Percentiles rank a stretch among this genome's conserved stretches.
phyloP scores from a whole-genome alignment of 2,888 invertebrate genomes.

The Drosophila borborema region DNA sequence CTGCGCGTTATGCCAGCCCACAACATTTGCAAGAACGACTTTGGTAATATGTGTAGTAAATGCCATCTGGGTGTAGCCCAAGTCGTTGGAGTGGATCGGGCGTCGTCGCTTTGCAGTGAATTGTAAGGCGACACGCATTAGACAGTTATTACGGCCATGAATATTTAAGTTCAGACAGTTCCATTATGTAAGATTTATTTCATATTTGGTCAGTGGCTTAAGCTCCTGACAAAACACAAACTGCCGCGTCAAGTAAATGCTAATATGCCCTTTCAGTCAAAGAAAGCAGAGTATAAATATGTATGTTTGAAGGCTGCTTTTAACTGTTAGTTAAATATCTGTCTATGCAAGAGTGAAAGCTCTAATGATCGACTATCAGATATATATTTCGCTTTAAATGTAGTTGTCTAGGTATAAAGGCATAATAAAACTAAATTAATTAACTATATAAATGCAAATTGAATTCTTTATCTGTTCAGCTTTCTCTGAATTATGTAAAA shows the following conservation, averaged over 20 bases:
- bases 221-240: not conserved
- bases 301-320: not conserved
- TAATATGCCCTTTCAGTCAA: not conserved
- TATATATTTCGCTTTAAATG: not conserved
- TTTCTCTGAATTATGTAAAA: not conserved
- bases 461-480: not conserved
- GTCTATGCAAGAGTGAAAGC: not conserved
- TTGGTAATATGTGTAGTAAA: constrained; percentile 55
- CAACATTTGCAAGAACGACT: constrained; percentile 34
- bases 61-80: constrained; percentile 43
- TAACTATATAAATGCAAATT: not conserved
- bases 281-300: not conserved
- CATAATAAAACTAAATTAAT: not conserved
- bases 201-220: constrained; percentile 1
- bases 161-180: constrained; percentile 9
- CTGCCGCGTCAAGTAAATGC: not conserved
- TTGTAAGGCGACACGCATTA: constrained; percentile 34
- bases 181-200: constrained; percentile 17
- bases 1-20: constrained; percentile 42
- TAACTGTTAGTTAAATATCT: not conserved
- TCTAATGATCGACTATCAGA: not conserved
- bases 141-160: constrained; percentile 23
- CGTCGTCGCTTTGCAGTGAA: not conserved
- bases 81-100: not conserved
- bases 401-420: not conserved